Conservation (phyloP, 2,113 vertebrate species). For the Emberiza fucata region DNA sequence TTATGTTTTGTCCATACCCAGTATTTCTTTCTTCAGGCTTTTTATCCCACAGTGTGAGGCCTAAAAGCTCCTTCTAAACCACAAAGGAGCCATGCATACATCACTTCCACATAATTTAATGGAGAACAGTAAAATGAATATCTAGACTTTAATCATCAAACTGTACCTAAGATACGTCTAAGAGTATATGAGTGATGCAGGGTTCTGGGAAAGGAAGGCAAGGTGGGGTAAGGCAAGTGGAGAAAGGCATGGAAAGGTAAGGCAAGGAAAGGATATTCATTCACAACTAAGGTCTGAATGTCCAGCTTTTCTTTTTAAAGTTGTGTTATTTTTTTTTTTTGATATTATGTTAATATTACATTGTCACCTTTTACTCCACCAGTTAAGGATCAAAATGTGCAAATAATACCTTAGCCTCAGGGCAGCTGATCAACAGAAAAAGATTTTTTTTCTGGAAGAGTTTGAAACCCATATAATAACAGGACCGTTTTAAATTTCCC, state of each 20-base stretch:
- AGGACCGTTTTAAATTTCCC: background rate
- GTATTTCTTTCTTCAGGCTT: background rate
- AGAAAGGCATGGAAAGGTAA: background rate
- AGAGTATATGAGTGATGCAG: background rate
- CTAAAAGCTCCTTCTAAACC: background rate
- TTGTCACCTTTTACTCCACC: background rate
- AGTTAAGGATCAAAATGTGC: background rate
- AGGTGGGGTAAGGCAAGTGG: background rate
- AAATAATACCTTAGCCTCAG: background rate
- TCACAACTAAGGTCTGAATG: background rate
- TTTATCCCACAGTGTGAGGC: background rate
- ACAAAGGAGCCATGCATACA: background rate
- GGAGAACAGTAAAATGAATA: background rate
- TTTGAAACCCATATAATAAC: background rate
- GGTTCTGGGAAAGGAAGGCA: background rate
- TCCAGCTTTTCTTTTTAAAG: background rate
- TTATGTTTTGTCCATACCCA: background rate
- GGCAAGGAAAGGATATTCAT: background rate
- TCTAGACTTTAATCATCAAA: background rate
- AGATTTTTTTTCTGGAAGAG: background rate
- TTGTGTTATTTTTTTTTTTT: background rate
- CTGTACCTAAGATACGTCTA: background rate
- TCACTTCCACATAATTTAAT: background rate
- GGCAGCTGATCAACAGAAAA: background rate
- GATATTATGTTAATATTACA: background rate